Base-by-base conservation (phyloP, 1,140 invertebrate genomes). In the Leptinotarsa lineolata region DNA sequence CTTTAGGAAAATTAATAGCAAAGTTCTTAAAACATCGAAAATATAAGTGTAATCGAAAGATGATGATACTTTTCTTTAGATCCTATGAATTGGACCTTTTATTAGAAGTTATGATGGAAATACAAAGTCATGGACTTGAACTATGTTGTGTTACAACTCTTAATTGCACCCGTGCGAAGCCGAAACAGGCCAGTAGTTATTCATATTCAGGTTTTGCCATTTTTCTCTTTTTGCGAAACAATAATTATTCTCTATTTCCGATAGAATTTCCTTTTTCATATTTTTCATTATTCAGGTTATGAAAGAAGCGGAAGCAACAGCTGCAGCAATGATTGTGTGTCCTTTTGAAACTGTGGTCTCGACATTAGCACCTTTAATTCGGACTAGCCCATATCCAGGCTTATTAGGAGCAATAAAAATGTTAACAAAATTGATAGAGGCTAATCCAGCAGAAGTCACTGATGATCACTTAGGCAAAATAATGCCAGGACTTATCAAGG, bases 331-430 rank as follows among this genome's bases (percentile, higher is more conserved):
- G 81, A 74, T 69, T 20, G 66, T 84, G 80, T 87, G 85, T 84
- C 81, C 84, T 80, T 84, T 83, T 65, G 75, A 83, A 68, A 83
- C 79, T 18, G 77, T 85, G 8, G 84, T 87, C 12, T 84, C 70
- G 67, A 82, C 87, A 4, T 80, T 89, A 59, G 91, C 92, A 76
- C 93, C 95, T 2, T 90, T 97, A 71, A 95, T 97, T 75, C 90
- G 92, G 22, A 95, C 94, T 6, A 92, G 91, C 79, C 90, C 92
- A 30, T 95, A 90, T 86, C 95, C 96, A 1, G 89, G 93, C 74
- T 95, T 95, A 81, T 89, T 96, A 81, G 95, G 94, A 76, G 95
- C 95, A 63, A 93, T 98, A 24, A 98, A 98, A 88, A 95, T 97
- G 88, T 87, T 97, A 68, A 94, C 93, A 1, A 95, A 95, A 85